Conservation (phyloP, 1,140 invertebrate genomes). For the Macrobrachium nipponense region DNA sequence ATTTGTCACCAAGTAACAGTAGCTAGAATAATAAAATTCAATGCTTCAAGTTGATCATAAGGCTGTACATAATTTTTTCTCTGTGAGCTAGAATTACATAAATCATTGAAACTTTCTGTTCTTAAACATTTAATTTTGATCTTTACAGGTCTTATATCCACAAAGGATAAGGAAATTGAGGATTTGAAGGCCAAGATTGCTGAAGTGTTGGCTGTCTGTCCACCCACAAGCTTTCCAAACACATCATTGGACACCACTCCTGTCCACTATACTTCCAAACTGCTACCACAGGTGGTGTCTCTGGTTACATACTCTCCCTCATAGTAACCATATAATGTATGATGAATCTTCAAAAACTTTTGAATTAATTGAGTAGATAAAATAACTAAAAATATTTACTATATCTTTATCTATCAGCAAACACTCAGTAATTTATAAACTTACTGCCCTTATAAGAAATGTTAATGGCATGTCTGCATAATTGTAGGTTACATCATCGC, state of each 20-base stretch:
- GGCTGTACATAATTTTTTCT: too few relatives aligned
- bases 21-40: neutral
- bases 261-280: conserved; percentile 60
- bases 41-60: too few relatives aligned
- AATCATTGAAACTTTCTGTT: neutral
- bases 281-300: conserved; percentile 59
- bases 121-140: conserved; percentile 29
- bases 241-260: conserved; percentile 64
- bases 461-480: neutral
- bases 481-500: conserved; percentile 41
- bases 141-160: conserved; percentile 78
- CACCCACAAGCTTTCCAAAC: conserved; percentile 69
- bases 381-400: too few relatives aligned
- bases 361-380: too few relatives aligned
- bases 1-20: neutral
- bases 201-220: conserved; percentile 92
- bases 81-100: too few relatives aligned
- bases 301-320: neutral
- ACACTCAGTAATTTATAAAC: too few relatives aligned
- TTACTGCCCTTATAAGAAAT: too few relatives aligned
- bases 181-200: conserved; percentile 90
- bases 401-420: too few relatives aligned
- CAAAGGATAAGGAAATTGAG: conserved; percentile 90
- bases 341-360: too few relatives aligned
- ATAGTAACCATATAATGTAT: too few relatives aligned